Conservation (phyloP, 1,140 invertebrate genomes). For the Brachionus calyciflorus region DNA sequence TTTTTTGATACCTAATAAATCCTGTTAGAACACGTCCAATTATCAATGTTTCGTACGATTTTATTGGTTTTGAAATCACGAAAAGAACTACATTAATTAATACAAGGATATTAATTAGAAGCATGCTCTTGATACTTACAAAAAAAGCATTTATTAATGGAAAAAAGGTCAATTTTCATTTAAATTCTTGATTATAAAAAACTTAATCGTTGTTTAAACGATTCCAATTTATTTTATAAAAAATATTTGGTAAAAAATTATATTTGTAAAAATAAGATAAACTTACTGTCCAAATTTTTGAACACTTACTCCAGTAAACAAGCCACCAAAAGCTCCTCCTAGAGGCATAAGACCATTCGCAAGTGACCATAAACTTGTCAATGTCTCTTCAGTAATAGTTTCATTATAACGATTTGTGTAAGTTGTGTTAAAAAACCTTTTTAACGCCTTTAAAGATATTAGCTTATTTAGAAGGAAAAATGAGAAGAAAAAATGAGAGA, state of each 20-base stretch:
- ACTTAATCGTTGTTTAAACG: no score
- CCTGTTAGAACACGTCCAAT: conserved; percentile 93
- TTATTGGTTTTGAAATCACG: conserved; percentile 84
- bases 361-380: conserved; percentile 35
- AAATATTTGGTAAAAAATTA: not conserved
- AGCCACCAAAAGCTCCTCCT: conserved; percentile 43
- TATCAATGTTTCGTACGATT: conserved; percentile 92
- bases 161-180: no score
- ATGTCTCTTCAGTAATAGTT: conserved; percentile 17
- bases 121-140: conserved; percentile 83
- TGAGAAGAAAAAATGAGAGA: no score
- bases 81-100: conserved; percentile 87
- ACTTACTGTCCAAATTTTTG: conserved; percentile 45
- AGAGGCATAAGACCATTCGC: conserved; percentile 36
- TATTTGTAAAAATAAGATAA: not conserved
- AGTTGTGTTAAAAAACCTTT: conserved; percentile 31
- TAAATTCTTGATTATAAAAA: no score
- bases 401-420: conserved; percentile 30
- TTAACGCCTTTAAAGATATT: not conserved
- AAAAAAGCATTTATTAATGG: not conserved
- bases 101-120: conserved; percentile 90
- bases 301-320: conserved; percentile 19
- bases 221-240: no score
- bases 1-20: conserved; percentile 63
- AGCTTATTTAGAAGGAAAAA: not conserved